These are phyloP conservation scores for Solen grandis DNA, from an alignment of 1,140 invertebrate species.

Conservation along the genomic window DNA sequence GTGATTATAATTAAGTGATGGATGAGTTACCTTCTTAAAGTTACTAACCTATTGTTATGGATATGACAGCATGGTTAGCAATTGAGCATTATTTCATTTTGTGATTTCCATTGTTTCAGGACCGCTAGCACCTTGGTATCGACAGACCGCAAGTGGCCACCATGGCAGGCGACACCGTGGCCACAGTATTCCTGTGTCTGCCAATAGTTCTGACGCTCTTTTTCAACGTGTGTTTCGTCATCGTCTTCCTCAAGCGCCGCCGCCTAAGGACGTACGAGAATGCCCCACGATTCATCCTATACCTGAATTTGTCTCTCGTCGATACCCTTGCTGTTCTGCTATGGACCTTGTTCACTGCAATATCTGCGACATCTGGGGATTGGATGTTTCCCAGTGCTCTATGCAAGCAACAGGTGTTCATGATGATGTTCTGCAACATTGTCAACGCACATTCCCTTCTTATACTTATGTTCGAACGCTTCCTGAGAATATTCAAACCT, in stretches of 20 bases:
- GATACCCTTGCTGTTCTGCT: constrained; percentile 45
- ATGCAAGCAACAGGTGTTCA: constrained; percentile 57
- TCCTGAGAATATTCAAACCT: constrained; percentile 55
- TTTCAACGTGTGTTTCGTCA: constrained; percentile 51
- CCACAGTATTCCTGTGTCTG: constrained; percentile 7
- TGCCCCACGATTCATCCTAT: constrained; percentile 42
- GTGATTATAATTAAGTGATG: too few species aligned
- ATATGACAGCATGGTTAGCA: too few species aligned
- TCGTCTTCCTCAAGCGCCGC: constrained; percentile 51
- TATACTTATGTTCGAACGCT: constrained; percentile 57
- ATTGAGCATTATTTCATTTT: too few species aligned
- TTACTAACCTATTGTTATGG: too few species aligned
- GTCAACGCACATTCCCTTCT: constrained; percentile 59
- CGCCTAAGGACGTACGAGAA: constrained; percentile 44
- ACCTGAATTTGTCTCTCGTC: constrained; percentile 48
- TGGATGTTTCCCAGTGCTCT: constrained; percentile 39
- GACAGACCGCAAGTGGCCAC: too few species aligned
- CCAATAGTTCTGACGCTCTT: constrained; percentile 21
- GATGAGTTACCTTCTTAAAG: too few species aligned
- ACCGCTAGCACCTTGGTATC: too few species aligned
- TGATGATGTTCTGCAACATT: constrained; percentile 57
- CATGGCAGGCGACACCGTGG: constrained; percentile 11
- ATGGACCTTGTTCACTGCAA: constrained; percentile 54
- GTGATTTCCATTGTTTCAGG: too few species aligned
- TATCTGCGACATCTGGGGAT: constrained; percentile 25